A percentile compares a stretch with the other conserved stretches of the same genome.
phyloP scores from a whole-genome alignment of 30 jellyfish, hydroid and myxozoan species.

The Sanderia malayensis region DNA sequence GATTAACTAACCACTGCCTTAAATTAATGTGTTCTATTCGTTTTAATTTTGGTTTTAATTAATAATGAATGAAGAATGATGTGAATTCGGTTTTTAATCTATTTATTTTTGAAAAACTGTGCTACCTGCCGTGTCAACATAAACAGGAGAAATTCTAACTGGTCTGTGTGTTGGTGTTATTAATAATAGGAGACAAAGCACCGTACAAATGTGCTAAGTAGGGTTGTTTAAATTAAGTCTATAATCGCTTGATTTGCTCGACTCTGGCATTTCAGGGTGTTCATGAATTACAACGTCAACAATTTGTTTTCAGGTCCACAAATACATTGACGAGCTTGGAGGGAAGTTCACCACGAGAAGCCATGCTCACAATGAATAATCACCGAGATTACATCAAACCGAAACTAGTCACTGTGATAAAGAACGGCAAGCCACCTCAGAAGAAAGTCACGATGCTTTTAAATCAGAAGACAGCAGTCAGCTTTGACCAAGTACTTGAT shows the following conservation, averaged over 20 bases:
- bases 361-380: constrained; percentile 46
- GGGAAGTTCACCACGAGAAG: constrained; percentile 53
- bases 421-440: constrained; percentile 97
- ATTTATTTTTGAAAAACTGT: too few relatives aligned
- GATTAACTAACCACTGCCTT: too few relatives aligned
- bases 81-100: constrained; percentile 53
- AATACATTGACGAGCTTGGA: constrained; percentile 50
- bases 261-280: too few relatives aligned
- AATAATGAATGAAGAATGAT: constrained; percentile 38
- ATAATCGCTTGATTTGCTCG: too few relatives aligned
- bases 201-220: too few relatives aligned
- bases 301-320: constrained; percentile 33
- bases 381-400: constrained; percentile 83
- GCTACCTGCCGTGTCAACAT: too few relatives aligned
- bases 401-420: constrained; percentile 89
- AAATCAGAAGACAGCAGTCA: constrained; percentile 89
- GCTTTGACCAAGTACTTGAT: constrained; percentile 87
- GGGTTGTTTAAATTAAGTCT: too few relatives aligned
- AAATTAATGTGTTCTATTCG: too few relatives aligned
- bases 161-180: too few relatives aligned
- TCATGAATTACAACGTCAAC: neutral
- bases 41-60: constrained; percentile 17
- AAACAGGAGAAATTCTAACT: too few relatives aligned
- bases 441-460: constrained; percentile 85
- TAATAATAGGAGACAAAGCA: too few relatives aligned